Percentiles rank a stretch among this genome's conserved stretches.
Conservation (phyloP, 2,888 invertebrate genomes). For the Tenthredo mesomela region DNA sequence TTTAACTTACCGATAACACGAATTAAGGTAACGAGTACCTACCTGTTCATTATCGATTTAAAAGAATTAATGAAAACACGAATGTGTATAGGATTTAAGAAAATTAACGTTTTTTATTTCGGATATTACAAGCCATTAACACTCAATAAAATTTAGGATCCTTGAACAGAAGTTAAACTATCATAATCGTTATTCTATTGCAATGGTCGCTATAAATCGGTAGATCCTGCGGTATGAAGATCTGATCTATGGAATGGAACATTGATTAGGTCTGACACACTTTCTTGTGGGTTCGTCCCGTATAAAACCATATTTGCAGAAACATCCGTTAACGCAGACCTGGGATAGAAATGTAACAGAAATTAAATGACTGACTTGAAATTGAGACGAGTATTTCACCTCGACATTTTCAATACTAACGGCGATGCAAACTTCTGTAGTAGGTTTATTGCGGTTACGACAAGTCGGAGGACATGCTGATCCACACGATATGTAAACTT, state of each 20-base stretch:
- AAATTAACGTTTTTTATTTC: background rate
- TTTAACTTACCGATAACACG: background rate
- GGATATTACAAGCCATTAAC: background rate
- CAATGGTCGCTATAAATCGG: background rate
- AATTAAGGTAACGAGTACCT: background rate
- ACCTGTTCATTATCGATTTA: background rate
- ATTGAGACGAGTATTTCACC: background rate
- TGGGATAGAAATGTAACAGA: background rate
- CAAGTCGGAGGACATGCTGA: slow-evolving; percentile 54
- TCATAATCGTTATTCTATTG: background rate
- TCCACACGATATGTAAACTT: slow-evolving; percentile 47
- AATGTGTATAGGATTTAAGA: background rate
- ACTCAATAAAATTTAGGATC: background rate
- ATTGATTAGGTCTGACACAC: background rate
- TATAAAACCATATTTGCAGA: background rate
- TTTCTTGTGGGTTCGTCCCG: background rate
- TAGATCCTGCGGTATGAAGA: background rate
- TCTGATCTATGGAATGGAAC: background rate
- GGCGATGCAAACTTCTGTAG: background rate
- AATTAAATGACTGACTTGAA: background rate
- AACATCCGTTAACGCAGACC: background rate
- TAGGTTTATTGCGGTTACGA: background rate
- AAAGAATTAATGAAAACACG: no score
- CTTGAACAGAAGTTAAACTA: background rate
- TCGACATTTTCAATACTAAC: background rate